Base-by-base conservation (phyloP, 2,113 vertebrate species). In the Prolemur simus region DNA sequence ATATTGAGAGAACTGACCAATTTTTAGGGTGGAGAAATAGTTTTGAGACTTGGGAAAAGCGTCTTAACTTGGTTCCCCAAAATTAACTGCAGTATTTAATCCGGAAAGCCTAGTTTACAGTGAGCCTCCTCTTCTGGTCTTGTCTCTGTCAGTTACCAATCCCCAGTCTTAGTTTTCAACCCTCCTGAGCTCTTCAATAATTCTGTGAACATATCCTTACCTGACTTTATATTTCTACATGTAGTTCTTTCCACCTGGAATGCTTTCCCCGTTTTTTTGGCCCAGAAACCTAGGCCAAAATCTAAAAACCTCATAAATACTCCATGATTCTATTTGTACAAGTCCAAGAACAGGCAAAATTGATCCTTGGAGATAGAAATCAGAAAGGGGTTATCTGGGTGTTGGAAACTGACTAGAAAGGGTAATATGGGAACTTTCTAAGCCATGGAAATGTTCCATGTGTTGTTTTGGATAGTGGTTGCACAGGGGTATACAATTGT, bases 11-110 rank as follows among this genome's bases (percentile, higher is more conserved):
- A 82, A 73, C 3, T 12, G n/a, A 81, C 47, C 49, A 60, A 2
- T 27, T 76, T 88, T 96, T 89, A 85, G 32, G 20, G 95, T 21
- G 76, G 29, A 74, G 39, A 64, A 94, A 32, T 92, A 54, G 29
- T 92, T 86, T 73, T 58, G 47, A 47, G 37, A 37, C n/a, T 54
- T 54, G 77, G 86, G 27, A 56, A 96, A 90, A 89, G 8, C 23
- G n/a, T 89, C 64, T 89, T 95, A 42, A 25, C 47, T 56, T 87
- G 14, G 14, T 95, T 95, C 74, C 39, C 64, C 76, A 76, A 94
- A 63, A 92, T 74, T 56, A 87, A 54, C 23, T 64, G 23, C 69
- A 13, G 83, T 49, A 25, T 78, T 54, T 78, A 37, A n/a, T 49
- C 29, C 7, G 8, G 88, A 91, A 77, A 85, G 69, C 34, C 56